Evolutionary conservation across 2,797 vertebrate species (phyloP), one percentile per base, ranked within the genome.

Genomic region (Sebastes kiyomatsui): DNA sequence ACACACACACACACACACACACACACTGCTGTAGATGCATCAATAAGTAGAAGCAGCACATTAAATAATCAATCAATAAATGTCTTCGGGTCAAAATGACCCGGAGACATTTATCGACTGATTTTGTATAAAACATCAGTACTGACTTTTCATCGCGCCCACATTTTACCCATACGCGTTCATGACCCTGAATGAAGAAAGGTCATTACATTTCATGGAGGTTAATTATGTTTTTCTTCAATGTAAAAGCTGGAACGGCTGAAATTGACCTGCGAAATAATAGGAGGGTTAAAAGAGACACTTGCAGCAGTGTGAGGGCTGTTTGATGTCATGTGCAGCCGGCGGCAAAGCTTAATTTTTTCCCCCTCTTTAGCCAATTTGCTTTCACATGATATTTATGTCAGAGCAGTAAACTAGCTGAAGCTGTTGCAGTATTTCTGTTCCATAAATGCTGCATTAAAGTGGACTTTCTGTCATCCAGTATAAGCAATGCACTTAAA

Each of bases 41-140:
- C 79, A 76, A 75, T 84, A 87, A 87, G 58, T 58, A 84, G 82
- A 88, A 72, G 80, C 87, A 79, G 60, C 70, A 72, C 65, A 80
- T 84, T 83, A 78, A 85, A 87, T 82, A 86, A 91, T 85, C 69
- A 54, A 32, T 89, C 83, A 54, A 90, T 90, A 89, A 42, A 6
- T 18, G 75, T 75, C 78, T 91, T 10, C 68, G 59, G 75, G 85
- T 88, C 49, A 88, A 72, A 82, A 81, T 54, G 58, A 83, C 74
- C 80, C 4, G 1, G 1, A 84, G 77, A 83, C 75, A 80, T 82
- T 52, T 85, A 92, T 88, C 68, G 85, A 90, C 22, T 54, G 66
- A 28, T 77, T 76, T 27, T 79, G 30, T 73, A 60, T 59, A 67
- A 25, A 85, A 60, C 67, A 79, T 75, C 67, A 67, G 52, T 11